Conservation (phyloP, 2,113 vertebrate species). For the Talpa occidentalis region DNA sequence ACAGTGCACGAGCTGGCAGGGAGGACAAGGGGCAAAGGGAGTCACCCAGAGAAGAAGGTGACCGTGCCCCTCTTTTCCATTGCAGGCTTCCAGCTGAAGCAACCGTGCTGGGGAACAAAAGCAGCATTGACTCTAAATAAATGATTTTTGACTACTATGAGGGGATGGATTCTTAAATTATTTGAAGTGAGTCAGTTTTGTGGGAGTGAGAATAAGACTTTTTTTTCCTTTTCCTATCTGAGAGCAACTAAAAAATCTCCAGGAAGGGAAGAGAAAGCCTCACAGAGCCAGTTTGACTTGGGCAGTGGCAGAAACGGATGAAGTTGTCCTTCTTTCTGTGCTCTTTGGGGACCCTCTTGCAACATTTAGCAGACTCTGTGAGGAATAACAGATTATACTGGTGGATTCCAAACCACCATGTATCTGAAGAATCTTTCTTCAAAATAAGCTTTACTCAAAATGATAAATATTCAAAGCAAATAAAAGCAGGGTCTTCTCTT, state of each 20-base stretch:
- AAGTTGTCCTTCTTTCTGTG: neutral
- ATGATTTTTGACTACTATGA: neutral
- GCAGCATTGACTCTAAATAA: neutral
- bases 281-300: neutral
- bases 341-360: neutral
- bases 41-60: neutral
- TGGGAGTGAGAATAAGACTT: neutral
- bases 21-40: neutral
- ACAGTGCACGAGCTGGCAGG: neutral
- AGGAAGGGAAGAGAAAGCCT: neutral
- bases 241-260: neutral
- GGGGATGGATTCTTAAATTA: neutral
- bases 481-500: neutral
- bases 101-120: neutral
- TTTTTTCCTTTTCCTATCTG: neutral
- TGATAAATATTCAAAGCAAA: neutral
- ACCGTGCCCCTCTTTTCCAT: neutral
- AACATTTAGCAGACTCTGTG: neutral
- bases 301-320: neutral
- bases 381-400: neutral
- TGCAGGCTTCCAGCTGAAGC: neutral
- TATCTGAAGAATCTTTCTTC: slow-evolving; percentile 1
- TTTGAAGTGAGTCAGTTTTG: neutral
- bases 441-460: neutral
- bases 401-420: neutral